Evolutionary conservation across 2,113 vertebrate genomes (phyloP), one percentile per base, ranked within the genome.

Genomic region (Gavia stellata): DNA sequence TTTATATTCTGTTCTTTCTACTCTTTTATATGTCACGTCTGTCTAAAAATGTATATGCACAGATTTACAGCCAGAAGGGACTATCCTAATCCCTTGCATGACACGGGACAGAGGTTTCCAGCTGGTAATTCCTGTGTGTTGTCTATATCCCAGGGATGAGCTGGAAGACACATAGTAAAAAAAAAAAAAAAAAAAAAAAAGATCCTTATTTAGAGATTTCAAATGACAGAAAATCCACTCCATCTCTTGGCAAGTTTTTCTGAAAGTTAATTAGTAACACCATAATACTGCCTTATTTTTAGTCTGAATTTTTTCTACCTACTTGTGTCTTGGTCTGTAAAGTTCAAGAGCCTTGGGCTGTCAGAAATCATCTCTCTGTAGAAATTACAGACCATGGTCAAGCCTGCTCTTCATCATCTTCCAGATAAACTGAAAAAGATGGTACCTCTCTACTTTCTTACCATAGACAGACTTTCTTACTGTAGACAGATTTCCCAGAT

Each of bases 251-350:
- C 58, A 95, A 91, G 58, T 80, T 88, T 45, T 90, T 94, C 91
- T 95, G 93, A 83, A 91, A 91, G 38, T 85, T 94, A 96, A 95
- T 86, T 81, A 91, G 12, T 21, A 34, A 66, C 84, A 62, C 55
- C 34, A 47, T 71, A 80, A 90, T 82, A 31, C 38, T 34, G 20
- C 12, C 38, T 61, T 68, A 24, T 45, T 85, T 87, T 89, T 38
- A 92, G 42, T 75, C 55, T 83, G 50, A 72, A 5, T 80, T 86
- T 82, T 91, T 88, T 84, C 56, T 80, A 52, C 24, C 70, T 94
- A 50, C 47, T 85, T 66, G 33, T 79, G 47, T 70, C 82, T 81
- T 74, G 65, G 70, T 94, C 71, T 92, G 52, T 82, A 71, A 90
- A 92, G 74, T 94, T 96, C 86, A 82, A 82, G 82, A 95, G 70